A percentile compares a stretch with the other conserved stretches of the same genome.
phyloP scores from a whole-genome alignment of 2,888 invertebrate genomes.

The Physocephala rufipes region DNA sequence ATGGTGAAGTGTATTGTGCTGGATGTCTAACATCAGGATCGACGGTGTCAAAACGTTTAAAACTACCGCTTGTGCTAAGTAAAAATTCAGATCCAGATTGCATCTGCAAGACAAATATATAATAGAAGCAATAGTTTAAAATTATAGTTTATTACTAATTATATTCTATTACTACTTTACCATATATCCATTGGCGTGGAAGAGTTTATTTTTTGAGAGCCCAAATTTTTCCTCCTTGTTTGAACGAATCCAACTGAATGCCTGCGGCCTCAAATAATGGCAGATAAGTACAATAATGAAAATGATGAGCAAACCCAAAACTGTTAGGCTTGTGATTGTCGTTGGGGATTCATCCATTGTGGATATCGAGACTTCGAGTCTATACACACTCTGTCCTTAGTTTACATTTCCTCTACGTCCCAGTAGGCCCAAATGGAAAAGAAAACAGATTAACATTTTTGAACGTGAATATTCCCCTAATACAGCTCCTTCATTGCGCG shows the following conservation, averaged over 20 bases:
- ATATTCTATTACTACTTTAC: no score
- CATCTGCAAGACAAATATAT: slow-evolving; percentile 64
- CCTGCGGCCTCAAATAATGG: slow-evolving; percentile 62
- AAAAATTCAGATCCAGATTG: slow-evolving; percentile 74
- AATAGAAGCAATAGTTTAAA: not conserved
- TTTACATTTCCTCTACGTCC: not conserved
- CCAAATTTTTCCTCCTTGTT: slow-evolving; percentile 66
- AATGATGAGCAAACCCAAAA: slow-evolving; percentile 58
- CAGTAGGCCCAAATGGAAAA: not conserved
- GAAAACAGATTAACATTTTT: not conserved
- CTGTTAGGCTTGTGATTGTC: slow-evolving; percentile 56
- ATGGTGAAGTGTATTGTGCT: slow-evolving; percentile 55
- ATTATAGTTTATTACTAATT: no score
- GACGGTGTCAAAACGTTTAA: slow-evolving; percentile 73
- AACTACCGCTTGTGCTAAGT: slow-evolving; percentile 72
- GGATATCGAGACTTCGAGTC: not conserved
- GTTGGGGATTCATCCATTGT: slow-evolving; percentile 54
- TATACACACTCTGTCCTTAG: not conserved
- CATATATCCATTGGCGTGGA: slow-evolving; percentile 75
- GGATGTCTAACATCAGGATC: slow-evolving; percentile 69
- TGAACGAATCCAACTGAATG: slow-evolving; percentile 63
- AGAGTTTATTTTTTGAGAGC: slow-evolving; percentile 66
- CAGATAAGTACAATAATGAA: slow-evolving; percentile 61
- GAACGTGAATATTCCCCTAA: not conserved
- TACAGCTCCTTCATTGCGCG: not conserved